phyloP scores from a whole-genome alignment of 2,888 invertebrate species.

The Apoderus coryli region DNA sequence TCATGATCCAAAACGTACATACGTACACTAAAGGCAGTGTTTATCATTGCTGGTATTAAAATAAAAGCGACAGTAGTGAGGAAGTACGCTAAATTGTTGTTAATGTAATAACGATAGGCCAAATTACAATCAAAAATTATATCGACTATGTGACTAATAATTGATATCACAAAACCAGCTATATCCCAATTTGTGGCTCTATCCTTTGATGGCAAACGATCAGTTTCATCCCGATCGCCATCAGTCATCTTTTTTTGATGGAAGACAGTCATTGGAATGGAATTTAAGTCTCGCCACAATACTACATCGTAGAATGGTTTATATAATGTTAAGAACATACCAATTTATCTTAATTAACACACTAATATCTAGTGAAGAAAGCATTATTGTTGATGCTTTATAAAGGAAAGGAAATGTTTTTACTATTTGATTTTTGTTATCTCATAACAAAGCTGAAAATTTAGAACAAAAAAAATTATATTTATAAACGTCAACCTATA shows the following conservation, averaged over 20 bases:
- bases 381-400: no score
- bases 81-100: conserved; percentile 43
- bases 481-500: no score
- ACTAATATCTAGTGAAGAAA: no score
- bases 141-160: conserved; percentile 53
- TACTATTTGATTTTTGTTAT: no score
- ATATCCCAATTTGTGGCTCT: conserved; percentile 46
- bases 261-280: conserved; percentile 22
- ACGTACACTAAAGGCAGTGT: conserved; percentile 55
- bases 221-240: conserved; percentile 40
- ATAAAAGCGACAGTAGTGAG: conserved; percentile 55
- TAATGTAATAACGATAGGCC: conserved; percentile 37
- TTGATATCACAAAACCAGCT: conserved; percentile 48
- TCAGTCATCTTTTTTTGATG: conserved; percentile 29
- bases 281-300: conserved; percentile 6
- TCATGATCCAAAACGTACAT: conserved; percentile 49
- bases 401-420: no score
- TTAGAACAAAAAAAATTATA: no score
- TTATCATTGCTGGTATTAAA: conserved; percentile 57
- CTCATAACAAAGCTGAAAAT: no score
- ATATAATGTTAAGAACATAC: no score
- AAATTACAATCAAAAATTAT: conserved; percentile 55
- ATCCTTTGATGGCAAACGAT: conserved; percentile 44
- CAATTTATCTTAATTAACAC: no score
- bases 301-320: no score